A percentile compares a stretch with the other conserved stretches of the same genome.
Conservation (phyloP, 1,140 invertebrate genomes). For the Drosophila nebulosa region DNA sequence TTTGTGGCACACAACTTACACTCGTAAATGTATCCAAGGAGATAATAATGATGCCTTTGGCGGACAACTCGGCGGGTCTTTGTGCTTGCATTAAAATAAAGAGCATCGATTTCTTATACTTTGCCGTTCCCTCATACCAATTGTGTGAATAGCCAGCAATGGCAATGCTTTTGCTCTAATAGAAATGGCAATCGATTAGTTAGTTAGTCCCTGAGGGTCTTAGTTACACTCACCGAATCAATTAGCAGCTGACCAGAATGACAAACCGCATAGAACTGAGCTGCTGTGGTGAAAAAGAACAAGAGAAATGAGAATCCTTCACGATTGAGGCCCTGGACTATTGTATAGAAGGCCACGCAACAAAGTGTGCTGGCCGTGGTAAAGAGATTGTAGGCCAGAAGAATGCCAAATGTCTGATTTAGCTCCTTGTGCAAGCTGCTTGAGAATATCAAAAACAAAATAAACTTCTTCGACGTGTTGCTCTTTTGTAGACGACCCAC, state of each 20-base stretch:
- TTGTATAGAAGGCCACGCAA: constrained; percentile 25
- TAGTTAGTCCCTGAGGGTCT: too few relatives aligned
- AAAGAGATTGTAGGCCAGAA: constrained; percentile 48
- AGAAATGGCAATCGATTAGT: neutral
- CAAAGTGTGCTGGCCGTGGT: constrained; percentile 41
- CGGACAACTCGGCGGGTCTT: constrained; percentile 29
- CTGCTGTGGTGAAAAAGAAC: constrained; percentile 30
- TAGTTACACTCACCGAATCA: constrained; percentile 22
- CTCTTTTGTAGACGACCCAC: constrained; percentile 5
- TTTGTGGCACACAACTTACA: constrained; percentile 3
- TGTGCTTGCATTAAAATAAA: constrained; percentile 43
- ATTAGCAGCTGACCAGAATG: constrained; percentile 44
- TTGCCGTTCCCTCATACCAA: constrained; percentile 39
- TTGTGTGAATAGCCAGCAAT: constrained; percentile 37
- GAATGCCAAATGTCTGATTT: constrained; percentile 36
- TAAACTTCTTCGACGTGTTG: too few relatives aligned
- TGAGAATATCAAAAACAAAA: neutral
- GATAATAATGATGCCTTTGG: constrained; percentile 37
- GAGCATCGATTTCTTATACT: constrained; percentile 34
- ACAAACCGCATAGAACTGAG: constrained; percentile 53
- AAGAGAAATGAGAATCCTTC: constrained; percentile 43
- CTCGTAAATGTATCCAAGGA: constrained; percentile 48
- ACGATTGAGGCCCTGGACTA: constrained; percentile 35
- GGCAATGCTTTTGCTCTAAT: constrained; percentile 36
- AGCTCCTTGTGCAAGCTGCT: constrained; percentile 41